Evolutionary conservation across 2,113 vertebrate species (phyloP).

Genomic region (Strigops habroptila): DNA sequence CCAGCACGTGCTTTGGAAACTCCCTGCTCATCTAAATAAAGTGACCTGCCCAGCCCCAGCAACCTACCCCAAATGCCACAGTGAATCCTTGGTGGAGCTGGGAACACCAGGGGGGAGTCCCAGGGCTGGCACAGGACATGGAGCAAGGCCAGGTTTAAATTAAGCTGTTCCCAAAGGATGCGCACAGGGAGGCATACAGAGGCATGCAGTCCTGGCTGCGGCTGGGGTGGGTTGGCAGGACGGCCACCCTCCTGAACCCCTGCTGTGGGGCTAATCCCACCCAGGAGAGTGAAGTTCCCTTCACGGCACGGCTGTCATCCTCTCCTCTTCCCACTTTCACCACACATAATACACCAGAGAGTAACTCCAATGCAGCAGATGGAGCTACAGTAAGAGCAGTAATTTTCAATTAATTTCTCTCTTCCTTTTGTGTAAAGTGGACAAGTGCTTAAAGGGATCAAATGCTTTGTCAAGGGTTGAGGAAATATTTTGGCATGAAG

Average conservation of each 20-base stretch:
- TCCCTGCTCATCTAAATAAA: not conserved
- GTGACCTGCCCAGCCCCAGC: not conserved
- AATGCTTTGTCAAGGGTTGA: not conserved
- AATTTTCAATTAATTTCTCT: not conserved
- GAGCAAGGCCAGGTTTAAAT: not conserved
- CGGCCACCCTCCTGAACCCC: fast-evolving
- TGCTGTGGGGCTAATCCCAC: not conserved
- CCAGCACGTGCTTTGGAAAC: not conserved
- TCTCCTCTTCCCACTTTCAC: not conserved
- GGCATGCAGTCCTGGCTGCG: fast-evolving
- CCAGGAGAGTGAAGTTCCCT: not conserved
- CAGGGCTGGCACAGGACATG: not conserved
- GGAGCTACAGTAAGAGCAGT: not conserved
- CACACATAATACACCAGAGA: not conserved
- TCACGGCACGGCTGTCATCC: fast-evolving
- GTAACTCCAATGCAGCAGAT: slow-evolving; percentile 9
- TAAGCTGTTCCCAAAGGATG: not conserved
- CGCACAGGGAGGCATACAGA: fast-evolving
- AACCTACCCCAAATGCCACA: not conserved
- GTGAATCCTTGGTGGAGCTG: not conserved
- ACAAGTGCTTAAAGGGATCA: not conserved
- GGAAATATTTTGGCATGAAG: not conserved
- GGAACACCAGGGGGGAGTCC: not conserved
- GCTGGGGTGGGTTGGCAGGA: not conserved
- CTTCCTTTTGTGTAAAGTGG: not conserved